Conservation (phyloP, 2,113 vertebrate species). For the Mesitornis unicolor region DNA sequence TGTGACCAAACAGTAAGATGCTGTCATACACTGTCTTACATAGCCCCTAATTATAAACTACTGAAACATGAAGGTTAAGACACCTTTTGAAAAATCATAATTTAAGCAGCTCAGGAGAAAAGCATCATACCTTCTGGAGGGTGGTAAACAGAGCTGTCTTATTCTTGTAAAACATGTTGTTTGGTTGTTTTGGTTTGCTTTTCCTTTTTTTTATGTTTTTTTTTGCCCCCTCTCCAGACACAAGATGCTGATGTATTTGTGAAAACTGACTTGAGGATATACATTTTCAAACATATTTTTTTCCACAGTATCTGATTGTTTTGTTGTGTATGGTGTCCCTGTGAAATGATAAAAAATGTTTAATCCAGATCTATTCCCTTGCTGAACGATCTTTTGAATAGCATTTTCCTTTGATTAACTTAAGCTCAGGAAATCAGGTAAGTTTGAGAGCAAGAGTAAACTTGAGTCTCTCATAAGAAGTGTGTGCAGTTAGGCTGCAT, state of each 20-base stretch:
- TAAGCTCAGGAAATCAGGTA: background rate
- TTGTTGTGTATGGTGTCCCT: background rate
- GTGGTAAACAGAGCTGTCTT: background rate
- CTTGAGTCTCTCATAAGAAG: background rate
- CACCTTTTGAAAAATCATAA: background rate
- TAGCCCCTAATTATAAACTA: background rate
- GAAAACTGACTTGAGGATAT: background rate
- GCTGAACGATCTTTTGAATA: background rate
- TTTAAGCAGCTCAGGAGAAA: background rate
- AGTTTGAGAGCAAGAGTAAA: background rate
- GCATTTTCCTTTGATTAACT: background rate
- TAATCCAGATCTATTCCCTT: background rate
- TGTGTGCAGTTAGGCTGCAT: background rate
- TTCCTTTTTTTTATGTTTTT: background rate
- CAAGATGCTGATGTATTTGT: background rate
- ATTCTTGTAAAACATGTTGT: background rate
- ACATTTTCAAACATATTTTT: background rate
- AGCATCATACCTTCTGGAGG: background rate
- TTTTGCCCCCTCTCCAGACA: background rate
- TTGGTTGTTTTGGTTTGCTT: fast-evolving
- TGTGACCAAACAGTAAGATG: background rate
- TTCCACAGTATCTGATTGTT: background rate
- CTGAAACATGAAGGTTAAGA: background rate
- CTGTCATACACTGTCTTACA: background rate
- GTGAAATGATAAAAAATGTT: background rate